Evolutionary conservation across 1,140 invertebrate genomes (phyloP), one percentile per base, ranked within the genome.

Genomic region (Zaprionus inermis): DNA sequence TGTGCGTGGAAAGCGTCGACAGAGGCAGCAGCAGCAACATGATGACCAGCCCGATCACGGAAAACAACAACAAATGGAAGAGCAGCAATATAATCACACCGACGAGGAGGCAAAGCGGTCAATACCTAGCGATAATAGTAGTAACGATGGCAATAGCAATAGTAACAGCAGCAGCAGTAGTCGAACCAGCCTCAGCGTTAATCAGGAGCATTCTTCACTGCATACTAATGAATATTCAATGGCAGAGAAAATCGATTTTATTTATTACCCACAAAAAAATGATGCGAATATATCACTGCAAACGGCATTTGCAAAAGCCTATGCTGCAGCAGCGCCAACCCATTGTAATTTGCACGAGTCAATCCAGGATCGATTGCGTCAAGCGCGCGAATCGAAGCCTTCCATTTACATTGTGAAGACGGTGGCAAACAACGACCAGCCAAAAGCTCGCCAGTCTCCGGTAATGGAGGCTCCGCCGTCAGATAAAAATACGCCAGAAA

Each of bases 331-430:
- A 4, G 69, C 83, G 3, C 84, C 85, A 6, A 52, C 80, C 2
- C 78, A 73, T 11, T 67, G 46, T 3, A 65, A 68, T 1, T 20
- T 89, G 22, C 72, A 88, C 18, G 75, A 82, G 38, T 56, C 57
- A 6, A 83, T 91, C 55, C 84, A 91, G 54, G 63, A 72, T 51
- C 81, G 85, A 20, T 63, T 91, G 63, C 79, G 80, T 16, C 71
- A 79, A 56, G 78, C 90, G 20, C 90, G 91, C 18, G 79, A 91
- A 57, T 59, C 79, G 1, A 86, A 91, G 57, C 91, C 91, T 1
- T 81, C 81, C 28, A 91, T 91, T 16, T 91, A 79, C 54, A 91
- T 91, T 41, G 85, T 91, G 9, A 57, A 91, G 72, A 54, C 90
- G 0, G 54, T 82, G 28, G 22, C 44, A 12, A 75, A 75, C 20